Conservation (phyloP, 2,797 vertebrate genomes). For the Trachurus trachurus region DNA sequence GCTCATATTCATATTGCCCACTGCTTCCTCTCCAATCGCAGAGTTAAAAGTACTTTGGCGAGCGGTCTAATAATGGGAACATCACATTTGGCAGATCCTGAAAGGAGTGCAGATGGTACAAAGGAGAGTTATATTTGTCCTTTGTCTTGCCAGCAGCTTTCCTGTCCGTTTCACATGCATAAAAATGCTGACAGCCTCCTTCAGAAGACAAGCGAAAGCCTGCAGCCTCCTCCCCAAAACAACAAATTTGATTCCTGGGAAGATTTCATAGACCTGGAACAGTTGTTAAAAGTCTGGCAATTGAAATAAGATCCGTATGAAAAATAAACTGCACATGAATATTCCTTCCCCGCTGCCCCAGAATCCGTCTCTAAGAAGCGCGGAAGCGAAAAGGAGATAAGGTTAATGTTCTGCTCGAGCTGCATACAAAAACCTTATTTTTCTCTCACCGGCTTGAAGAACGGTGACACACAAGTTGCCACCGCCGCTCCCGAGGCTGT, state of each 20-base stretch:
- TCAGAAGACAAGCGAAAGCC: conserved; percentile 46
- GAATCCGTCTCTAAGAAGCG: conserved; percentile 28
- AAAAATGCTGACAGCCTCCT: conserved; percentile 48
- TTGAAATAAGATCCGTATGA: conserved; percentile 60
- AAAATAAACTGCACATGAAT: conserved; percentile 58
- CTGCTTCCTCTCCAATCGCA: not conserved
- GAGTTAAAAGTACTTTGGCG: conserved; percentile 36
- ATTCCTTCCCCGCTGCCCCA: conserved; percentile 21
- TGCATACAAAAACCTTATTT: conserved; percentile 32
- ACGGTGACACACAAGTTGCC: conserved; percentile 34
- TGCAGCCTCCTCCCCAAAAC: conserved; percentile 7
- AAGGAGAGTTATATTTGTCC: conserved; percentile 63
- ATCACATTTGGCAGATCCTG: conserved; percentile 52
- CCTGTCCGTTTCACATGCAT: conserved; percentile 47
- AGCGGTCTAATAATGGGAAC: conserved; percentile 42
- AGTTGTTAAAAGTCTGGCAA: not conserved
- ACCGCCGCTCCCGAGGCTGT: conserved; percentile 21
- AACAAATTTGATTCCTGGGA: conserved; percentile 56
- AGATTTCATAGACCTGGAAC: conserved; percentile 52
- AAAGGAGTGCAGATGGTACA: conserved; percentile 56
- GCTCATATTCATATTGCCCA: conserved; percentile 18
- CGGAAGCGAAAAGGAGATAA: conserved; percentile 41
- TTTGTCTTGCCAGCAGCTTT: conserved; percentile 56
- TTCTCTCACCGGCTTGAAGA: conserved; percentile 7
- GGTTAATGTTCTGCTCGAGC: conserved; percentile 56